These are phyloP conservation scores for Tethea ocularis DNA, from an alignment of 2,888 invertebrate species.

Conservation along the genomic window DNA sequence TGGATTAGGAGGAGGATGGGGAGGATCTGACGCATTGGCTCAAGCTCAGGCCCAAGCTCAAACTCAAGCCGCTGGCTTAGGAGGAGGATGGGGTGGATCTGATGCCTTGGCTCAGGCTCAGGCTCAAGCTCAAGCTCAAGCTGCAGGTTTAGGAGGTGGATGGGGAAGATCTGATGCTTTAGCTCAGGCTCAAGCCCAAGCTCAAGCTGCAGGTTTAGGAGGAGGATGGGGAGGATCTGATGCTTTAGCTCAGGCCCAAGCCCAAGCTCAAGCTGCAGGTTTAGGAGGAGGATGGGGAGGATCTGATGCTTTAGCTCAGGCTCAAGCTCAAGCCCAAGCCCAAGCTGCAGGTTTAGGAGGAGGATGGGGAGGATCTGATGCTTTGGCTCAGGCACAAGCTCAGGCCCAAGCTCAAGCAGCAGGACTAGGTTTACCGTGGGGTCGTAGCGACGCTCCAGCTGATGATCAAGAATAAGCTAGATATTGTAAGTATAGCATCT, in stretches of 20 bases:
- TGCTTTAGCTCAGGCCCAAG: conserved; percentile 17
- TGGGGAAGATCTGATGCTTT: not conserved
- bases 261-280: conserved; percentile 15
- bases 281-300: conserved; percentile 5
- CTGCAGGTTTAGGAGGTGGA: not conserved
- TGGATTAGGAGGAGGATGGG: not conserved
- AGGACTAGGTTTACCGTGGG: not conserved
- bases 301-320: conserved; percentile 1
- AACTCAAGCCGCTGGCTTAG: conserved; percentile 17
- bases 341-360: conserved; percentile 13
- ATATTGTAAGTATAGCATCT: not conserved
- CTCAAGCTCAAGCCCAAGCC: conserved; percentile 19
- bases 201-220: not conserved
- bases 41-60: conserved; percentile 17
- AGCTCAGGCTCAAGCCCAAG: conserved; percentile 8
- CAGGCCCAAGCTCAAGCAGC: conserved; percentile 4
- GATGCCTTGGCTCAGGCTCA: conserved; percentile 8
- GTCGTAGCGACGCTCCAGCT: conserved; percentile 6
- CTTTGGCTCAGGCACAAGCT: conserved; percentile 20
- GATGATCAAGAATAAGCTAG: conserved; percentile 1
- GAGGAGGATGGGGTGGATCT: conserved; percentile 19
- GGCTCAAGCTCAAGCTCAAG: not conserved
- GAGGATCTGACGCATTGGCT: conserved; percentile 16
- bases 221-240: conserved; percentile 2
- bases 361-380: conserved; percentile 13